Percentiles rank a stretch among this genome's conserved stretches.
phyloP scores from a whole-genome alignment of 1,140 invertebrate species.

The Diabrotica virgifera region DNA sequence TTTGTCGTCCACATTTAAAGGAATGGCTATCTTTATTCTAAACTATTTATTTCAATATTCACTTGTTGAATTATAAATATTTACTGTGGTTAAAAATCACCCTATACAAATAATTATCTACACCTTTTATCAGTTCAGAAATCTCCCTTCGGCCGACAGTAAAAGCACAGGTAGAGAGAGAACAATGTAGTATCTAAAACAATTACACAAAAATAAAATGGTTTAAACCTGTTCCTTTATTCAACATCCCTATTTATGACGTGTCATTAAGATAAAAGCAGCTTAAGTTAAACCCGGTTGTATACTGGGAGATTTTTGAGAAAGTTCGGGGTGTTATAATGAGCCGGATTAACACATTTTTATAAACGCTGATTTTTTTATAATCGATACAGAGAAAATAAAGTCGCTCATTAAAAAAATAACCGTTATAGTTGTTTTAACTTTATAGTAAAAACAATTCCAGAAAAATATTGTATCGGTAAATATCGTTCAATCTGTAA shows the following conservation, averaged over 20 bases:
- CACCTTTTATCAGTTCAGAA: not conserved
- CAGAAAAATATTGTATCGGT: no score
- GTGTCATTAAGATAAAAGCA: not conserved
- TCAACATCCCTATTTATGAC: not conserved
- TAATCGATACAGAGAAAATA: no score
- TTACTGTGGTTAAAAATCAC: not conserved
- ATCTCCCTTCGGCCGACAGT: not conserved
- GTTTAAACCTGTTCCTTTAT: not conserved
- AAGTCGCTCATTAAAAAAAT: no score
- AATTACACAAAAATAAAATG: conserved; percentile 3
- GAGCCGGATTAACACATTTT: no score
- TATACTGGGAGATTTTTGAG: not conserved
- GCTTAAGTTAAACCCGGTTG: not conserved
- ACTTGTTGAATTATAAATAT: no score
- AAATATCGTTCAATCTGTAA: no score
- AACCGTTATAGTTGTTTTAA: no score
- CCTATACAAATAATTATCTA: not conserved
- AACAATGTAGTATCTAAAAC: conserved; percentile 1
- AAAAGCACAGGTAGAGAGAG: not conserved
- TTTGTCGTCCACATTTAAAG: no score
- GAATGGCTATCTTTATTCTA: no score
- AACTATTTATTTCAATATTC: no score
- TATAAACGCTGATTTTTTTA: no score
- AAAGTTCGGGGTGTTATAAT: not conserved
- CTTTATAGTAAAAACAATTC: no score